Evolutionary conservation across 2,797 vertebrate genomes (phyloP).

Genomic region (Balearica regulorum): DNA sequence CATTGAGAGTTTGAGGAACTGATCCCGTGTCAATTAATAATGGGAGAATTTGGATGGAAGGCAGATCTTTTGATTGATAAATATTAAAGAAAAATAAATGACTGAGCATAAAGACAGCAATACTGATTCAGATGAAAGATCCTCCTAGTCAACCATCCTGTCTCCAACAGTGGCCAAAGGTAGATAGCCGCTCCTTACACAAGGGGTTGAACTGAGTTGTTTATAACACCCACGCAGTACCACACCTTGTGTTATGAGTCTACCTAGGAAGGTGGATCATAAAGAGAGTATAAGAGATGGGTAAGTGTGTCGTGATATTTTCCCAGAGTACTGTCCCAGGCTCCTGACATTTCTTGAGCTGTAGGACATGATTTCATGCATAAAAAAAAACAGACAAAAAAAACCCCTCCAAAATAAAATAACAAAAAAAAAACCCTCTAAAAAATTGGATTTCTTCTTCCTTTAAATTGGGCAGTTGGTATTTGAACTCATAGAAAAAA

Average conservation of each 20-base stretch:
- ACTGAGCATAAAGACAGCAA: background rate
- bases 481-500: background rate
- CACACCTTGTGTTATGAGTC: background rate
- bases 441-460: rapidly evolving
- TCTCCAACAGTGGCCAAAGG: background rate
- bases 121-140: background rate
- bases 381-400: too few species aligned
- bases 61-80: background rate
- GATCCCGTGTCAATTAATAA: background rate
- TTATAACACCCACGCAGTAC: background rate
- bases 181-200: background rate
- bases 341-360: background rate
- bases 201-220: background rate
- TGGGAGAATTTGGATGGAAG: background rate
- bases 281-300: background rate
- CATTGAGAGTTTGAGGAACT: background rate
- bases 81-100: background rate
- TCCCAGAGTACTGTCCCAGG: background rate
- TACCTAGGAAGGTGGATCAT: background rate
- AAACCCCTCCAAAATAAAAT: background rate
- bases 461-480: background rate
- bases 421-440: background rate
- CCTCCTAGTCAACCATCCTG: background rate
- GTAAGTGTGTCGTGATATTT: background rate
- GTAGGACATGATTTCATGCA: background rate